Conservation (phyloP, 2,797 vertebrate species). For the Monodelphis domestica region DNA sequence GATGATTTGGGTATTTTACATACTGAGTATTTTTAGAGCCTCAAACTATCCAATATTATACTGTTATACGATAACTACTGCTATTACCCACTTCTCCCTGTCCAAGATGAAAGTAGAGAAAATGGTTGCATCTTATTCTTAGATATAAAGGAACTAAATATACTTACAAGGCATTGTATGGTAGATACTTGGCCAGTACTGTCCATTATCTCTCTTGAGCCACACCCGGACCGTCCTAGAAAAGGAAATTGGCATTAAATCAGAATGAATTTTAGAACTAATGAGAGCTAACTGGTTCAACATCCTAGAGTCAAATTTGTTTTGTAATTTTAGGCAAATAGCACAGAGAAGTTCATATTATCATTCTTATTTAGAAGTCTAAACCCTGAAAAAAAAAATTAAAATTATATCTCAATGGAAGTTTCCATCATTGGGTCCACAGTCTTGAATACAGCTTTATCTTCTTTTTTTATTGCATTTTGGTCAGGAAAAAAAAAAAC, state of each 20-base stretch:
- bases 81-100: conserved; percentile 4
- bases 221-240: conserved; percentile 95
- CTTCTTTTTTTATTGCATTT: too few relatives aligned
- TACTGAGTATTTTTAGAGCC: conserved; percentile 37
- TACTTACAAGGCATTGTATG: conserved; percentile 95
- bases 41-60: conserved; percentile 33
- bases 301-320: conserved; percentile 39
- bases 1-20: conserved; percentile 47
- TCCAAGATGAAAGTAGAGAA: conserved; percentile 41
- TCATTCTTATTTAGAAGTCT: not conserved
- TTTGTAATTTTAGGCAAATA: not conserved
- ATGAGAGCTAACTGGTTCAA: not conserved
- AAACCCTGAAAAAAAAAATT: not conserved
- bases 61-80: conserved; percentile 40
- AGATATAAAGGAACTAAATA: conserved; percentile 35
- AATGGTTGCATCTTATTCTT: conserved; percentile 21
- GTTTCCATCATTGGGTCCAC: not conserved
- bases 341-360: not conserved
- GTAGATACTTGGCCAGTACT: conserved; percentile 98
- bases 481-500: too few relatives aligned
- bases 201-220: conserved; percentile 98
- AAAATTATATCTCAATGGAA: not conserved
- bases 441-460: not conserved
- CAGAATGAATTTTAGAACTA: not conserved
- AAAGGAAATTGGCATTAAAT: conserved; percentile 65